Conservation (phyloP, 1,140 invertebrate genomes). For the Ceratoteleas bidentatus region DNA sequence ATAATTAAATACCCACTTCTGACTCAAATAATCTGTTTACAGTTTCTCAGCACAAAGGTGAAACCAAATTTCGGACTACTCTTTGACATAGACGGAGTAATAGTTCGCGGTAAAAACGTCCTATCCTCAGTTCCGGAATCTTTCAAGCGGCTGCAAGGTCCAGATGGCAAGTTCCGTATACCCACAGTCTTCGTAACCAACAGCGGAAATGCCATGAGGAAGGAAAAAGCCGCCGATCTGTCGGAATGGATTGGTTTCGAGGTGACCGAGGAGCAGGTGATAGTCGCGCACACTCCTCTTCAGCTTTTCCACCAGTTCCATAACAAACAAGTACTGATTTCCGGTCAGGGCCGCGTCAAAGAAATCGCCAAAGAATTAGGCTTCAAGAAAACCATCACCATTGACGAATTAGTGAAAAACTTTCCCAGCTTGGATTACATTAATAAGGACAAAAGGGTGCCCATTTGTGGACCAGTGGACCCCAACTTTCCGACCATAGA, state of each 20-base stretch:
- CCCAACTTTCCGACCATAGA: conserved; percentile 81
- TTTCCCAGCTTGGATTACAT: conserved; percentile 87
- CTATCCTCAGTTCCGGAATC: conserved; percentile 84
- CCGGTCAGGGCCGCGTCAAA: conserved; percentile 86
- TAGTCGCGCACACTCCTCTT: conserved; percentile 88
- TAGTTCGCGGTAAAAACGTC: conserved; percentile 85
- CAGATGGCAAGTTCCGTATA: conserved; percentile 83
- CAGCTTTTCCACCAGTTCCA: conserved; percentile 85
- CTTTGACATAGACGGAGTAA: conserved; percentile 89
- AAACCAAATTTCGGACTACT: conserved; percentile 84
- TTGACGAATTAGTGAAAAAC: conserved; percentile 84
- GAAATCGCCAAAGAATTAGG: conserved; percentile 87
- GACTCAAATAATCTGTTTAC: background rate
- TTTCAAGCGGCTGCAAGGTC: conserved; percentile 83
- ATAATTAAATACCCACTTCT: background rate
- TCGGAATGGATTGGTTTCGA: conserved; percentile 84
- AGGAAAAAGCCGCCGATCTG: conserved; percentile 85
- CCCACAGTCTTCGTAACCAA: conserved; percentile 88
- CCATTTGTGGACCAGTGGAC: conserved; percentile 81
- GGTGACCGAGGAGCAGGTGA: conserved; percentile 85
- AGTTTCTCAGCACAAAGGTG: conserved; percentile 70
- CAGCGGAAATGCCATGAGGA: conserved; percentile 83
- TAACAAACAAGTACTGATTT: conserved; percentile 85
- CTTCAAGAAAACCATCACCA: conserved; percentile 84
- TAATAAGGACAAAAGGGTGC: conserved; percentile 84